Evolutionary conservation across 23 tunicate species (phyloP), one percentile per base, ranked within the genome.

Genomic region (Halocynthia aurantium): DNA sequence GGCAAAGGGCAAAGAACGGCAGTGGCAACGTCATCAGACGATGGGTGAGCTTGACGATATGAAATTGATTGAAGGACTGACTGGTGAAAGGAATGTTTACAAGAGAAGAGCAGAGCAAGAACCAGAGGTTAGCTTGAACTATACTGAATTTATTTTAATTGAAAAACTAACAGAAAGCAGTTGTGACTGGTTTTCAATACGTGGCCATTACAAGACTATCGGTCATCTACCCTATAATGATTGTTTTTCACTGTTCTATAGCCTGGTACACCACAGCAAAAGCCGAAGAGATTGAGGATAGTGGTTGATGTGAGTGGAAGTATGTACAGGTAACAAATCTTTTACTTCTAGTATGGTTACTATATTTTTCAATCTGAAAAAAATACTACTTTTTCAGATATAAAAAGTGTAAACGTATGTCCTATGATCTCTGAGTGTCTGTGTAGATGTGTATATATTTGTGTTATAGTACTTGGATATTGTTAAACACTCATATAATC

Each of bases 251-350:
- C 15, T 74, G 8, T 52, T 74, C 75, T 72, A 50, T 67, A 89
- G 96, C 96, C 96, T 52, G 96, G 96, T 62, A 84, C 80, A 11
- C 96, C 96, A 7, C 96, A 91, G 75, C 84, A 91, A 65, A 91
- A 91, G 63, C 97, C 97, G 40, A 91, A 91, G 72, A 78, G 86
- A 49, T 61, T 91, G 19, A 80, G 87, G 22, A 51, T 91, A 15
- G 83, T 86, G 58, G 91, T 82, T 51, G 97, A 91, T 72, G 91
- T 85, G 67, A 85, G 91, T 74, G 97, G 91, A 7, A 85, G 91
- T 53, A 91, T 91, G 97, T 91, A 91, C 84, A 77, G 96, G 96
- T 89, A 53, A 71, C 52, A 20, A 9, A 11, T 20, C 13, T 13
- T 62, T 76, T 15, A 50, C 18, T 15, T 13, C 17, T 69, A 18